Evolutionary conservation across 2,113 vertebrate species (phyloP).

Genomic region (Dromas ardeola): DNA sequence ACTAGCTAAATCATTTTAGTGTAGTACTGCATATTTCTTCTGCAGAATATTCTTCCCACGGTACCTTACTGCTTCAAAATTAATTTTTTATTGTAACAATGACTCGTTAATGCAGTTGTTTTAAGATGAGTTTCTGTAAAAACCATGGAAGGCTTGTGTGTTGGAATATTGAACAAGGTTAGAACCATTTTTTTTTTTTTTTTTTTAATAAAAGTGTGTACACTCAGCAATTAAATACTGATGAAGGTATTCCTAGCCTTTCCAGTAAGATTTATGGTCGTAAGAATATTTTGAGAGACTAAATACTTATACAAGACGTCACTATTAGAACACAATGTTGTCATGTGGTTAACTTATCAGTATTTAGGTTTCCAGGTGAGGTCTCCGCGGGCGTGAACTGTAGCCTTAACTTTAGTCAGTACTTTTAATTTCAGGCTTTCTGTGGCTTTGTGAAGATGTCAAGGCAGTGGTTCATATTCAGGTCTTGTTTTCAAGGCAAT

Average conservation of each 20-base stretch:
- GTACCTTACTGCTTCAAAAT: neutral
- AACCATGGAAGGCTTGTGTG: neutral
- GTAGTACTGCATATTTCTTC: neutral
- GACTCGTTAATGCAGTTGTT: neutral
- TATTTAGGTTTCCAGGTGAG: neutral
- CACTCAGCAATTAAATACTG: neutral
- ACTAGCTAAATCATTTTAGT: conserved; percentile 15
- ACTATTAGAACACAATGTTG: neutral
- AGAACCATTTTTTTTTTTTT: neutral
- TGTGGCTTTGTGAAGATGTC: neutral
- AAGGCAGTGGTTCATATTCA: neutral
- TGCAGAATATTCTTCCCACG: neutral
- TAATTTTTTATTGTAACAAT: neutral
- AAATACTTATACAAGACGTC: neutral
- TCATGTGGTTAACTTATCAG: neutral
- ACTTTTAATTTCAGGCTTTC: neutral
- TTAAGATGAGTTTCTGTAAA: neutral
- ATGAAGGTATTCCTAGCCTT: neutral
- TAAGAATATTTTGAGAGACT: neutral
- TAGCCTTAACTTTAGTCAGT: neutral
- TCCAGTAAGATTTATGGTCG: neutral
- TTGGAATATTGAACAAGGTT: neutral
- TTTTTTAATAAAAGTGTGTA: neutral
- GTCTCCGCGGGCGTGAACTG: neutral
- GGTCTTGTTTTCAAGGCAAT: neutral